Conservation (phyloP, 2,797 vertebrate species). For the Philypnodon macrostomus region DNA sequence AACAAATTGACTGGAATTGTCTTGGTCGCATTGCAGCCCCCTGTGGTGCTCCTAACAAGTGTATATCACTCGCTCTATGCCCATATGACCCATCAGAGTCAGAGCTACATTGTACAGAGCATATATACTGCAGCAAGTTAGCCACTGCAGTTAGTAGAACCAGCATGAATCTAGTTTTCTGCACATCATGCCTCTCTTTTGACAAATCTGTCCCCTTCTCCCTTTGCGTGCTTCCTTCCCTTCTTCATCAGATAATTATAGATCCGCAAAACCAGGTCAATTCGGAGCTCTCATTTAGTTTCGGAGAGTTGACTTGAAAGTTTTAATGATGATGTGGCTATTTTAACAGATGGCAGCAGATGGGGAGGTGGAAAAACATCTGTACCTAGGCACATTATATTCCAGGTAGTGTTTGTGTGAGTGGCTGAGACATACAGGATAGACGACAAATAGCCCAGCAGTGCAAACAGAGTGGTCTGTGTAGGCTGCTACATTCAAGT, state of each 20-base stretch:
- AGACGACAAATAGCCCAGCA: constrained; percentile 42
- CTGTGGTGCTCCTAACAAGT: constrained; percentile 8
- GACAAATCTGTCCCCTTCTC: constrained; percentile 57
- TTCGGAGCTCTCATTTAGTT: constrained; percentile 61
- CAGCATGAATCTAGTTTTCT: constrained; percentile 61
- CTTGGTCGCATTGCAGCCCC: constrained; percentile 17
- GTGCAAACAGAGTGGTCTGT: constrained; percentile 37
- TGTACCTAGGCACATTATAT: constrained; percentile 12
- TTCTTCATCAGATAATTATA: constrained; percentile 71
- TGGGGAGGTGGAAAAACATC: constrained; percentile 12
- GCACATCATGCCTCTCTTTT: constrained; percentile 62
- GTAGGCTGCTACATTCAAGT: constrained; percentile 51
- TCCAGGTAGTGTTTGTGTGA: constrained; percentile 10
- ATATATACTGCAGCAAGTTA: background rate
- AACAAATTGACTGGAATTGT: constrained; percentile 9
- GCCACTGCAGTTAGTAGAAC: constrained; percentile 16
- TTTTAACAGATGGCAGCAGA: constrained; percentile 38
- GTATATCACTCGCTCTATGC: constrained; percentile 14
- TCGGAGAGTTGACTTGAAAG: constrained; percentile 40
- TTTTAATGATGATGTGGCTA: constrained; percentile 49
- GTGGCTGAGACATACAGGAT: constrained; percentile 27
- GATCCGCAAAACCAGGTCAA: constrained; percentile 73
- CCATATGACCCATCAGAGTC: constrained; percentile 19
- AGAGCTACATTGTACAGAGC: background rate
- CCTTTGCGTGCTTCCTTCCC: constrained; percentile 43